These are phyloP conservation scores for Caenorhabditis sp. DNA, from an alignment of 2,888 invertebrate genomes.

Conservation along the genomic window DNA sequence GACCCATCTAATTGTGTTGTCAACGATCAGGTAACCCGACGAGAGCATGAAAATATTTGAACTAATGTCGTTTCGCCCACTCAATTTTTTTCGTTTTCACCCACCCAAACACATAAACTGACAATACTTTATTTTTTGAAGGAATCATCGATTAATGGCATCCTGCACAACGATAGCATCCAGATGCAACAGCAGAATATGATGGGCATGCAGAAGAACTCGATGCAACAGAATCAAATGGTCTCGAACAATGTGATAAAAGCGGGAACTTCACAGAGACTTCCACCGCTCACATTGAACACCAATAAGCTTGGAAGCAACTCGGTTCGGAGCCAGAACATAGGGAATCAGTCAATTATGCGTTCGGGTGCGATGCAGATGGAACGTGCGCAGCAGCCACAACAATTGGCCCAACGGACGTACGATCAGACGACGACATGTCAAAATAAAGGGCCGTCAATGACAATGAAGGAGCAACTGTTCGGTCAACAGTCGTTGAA, in stretches of 20 bases:
- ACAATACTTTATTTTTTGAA: slow-evolving; percentile 23
- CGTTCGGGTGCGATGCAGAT: not conserved
- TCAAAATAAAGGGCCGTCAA: slow-evolving; percentile 12
- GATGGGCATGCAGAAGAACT: slow-evolving; percentile 33
- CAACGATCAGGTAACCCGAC: slow-evolving; percentile 53
- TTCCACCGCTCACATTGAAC: slow-evolving; percentile 30
- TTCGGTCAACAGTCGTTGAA: slow-evolving; percentile 22
- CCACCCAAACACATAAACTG: slow-evolving; percentile 6
- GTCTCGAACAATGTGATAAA: slow-evolving; percentile 16
- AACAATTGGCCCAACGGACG: slow-evolving; percentile 17
- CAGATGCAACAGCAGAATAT: slow-evolving; percentile 36
- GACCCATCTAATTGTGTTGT: slow-evolving; percentile 54
- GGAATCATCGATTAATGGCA: slow-evolving; percentile 50
- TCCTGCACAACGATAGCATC: slow-evolving; percentile 13
- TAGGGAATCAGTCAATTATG: too few species aligned
- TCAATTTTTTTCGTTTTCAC: slow-evolving; percentile 9
- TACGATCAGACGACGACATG: slow-evolving; percentile 27
- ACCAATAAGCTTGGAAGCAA: not conserved
- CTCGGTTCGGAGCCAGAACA: not conserved
- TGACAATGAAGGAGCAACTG: slow-evolving; percentile 32
- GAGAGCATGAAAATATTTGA: slow-evolving; percentile 38
- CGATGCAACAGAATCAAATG: slow-evolving; percentile 29
- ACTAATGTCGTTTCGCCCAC: slow-evolving; percentile 46
- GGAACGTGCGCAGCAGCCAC: not conserved
- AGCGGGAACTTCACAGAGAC: slow-evolving; percentile 8